A percentile compares a stretch with the other conserved stretches of the same genome.
Evolutionary conservation across 2,113 vertebrate species (phyloP).

Genomic region (Ptyas mucosa): DNA sequence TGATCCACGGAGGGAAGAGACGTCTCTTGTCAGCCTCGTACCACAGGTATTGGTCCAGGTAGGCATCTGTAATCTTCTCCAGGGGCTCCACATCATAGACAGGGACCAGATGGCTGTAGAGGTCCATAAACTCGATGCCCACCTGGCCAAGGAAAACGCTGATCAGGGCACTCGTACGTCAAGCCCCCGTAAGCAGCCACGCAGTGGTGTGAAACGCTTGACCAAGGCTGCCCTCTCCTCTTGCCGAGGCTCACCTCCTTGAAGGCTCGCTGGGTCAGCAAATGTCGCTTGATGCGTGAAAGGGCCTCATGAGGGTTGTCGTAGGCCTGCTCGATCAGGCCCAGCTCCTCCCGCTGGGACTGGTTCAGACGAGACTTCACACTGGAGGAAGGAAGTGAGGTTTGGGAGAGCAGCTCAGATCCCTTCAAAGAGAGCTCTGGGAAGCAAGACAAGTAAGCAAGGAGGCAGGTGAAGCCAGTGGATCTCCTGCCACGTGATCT

Average conservation of each 20-base stretch:
- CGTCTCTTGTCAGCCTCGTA: conserved; percentile 96
- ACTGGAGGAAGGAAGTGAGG: conserved; percentile 60
- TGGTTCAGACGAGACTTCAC: conserved; percentile 98
- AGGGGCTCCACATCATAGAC: conserved; percentile 97
- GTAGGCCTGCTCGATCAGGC: conserved; percentile 96
- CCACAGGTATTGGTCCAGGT: conserved; percentile 98
- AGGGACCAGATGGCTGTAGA: conserved; percentile 96
- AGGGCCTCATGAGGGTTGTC: conserved; percentile 98
- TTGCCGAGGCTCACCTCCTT: conserved; percentile 81
- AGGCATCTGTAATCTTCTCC: conserved; percentile 98
- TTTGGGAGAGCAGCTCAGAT: not conserved
- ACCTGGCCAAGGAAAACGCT: conserved; percentile 71
- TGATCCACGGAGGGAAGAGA: conserved; percentile 98
- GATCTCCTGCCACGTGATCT: not conserved
- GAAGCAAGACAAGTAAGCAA: not conserved
- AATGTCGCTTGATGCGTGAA: conserved; percentile 98
- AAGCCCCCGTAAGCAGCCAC: not conserved
- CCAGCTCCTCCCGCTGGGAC: conserved; percentile 95
- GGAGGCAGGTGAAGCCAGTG: not conserved
- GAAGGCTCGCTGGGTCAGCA: conserved; percentile 98
- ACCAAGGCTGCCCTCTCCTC: not conserved
- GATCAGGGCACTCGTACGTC: not conserved
- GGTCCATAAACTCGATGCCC: conserved; percentile 99
- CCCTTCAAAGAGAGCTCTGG: not conserved
- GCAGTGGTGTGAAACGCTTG: fast-evolving